phyloP scores from a whole-genome alignment of 2,113 vertebrate species.

The Tinamus guttatus region DNA sequence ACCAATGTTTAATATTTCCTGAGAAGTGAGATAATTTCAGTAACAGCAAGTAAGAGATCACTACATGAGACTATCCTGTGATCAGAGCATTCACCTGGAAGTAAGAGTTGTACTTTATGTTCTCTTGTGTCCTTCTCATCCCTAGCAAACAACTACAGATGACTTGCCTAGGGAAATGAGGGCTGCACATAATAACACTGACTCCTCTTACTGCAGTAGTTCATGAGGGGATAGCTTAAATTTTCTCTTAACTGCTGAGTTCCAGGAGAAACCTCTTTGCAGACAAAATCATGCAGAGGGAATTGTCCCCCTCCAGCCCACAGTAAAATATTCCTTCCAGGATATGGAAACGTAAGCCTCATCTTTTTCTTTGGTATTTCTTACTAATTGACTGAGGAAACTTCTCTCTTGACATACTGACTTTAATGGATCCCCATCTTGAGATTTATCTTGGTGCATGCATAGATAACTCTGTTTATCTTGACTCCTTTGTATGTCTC shows the following conservation, averaged over 20 bases:
- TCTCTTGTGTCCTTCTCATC: background rate
- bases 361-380: background rate
- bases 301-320: background rate
- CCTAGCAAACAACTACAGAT: background rate
- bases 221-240: background rate
- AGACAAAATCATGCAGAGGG: background rate
- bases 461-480: background rate
- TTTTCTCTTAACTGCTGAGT: background rate
- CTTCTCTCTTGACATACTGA: background rate
- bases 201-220: background rate
- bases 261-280: background rate
- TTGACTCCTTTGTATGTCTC: background rate
- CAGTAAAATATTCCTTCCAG: accelerated
- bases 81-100: background rate
- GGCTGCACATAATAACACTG: background rate
- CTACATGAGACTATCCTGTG: background rate
- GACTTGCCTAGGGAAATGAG: background rate
- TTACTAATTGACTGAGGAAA: background rate
- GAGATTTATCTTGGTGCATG: background rate
- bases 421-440: background rate
- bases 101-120: background rate
- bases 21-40: background rate
- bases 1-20: background rate
- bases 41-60: background rate
- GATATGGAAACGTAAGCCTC: background rate